Evolutionary conservation across 2,888 invertebrate species (phyloP).

Genomic region (Oithona nana): DNA sequence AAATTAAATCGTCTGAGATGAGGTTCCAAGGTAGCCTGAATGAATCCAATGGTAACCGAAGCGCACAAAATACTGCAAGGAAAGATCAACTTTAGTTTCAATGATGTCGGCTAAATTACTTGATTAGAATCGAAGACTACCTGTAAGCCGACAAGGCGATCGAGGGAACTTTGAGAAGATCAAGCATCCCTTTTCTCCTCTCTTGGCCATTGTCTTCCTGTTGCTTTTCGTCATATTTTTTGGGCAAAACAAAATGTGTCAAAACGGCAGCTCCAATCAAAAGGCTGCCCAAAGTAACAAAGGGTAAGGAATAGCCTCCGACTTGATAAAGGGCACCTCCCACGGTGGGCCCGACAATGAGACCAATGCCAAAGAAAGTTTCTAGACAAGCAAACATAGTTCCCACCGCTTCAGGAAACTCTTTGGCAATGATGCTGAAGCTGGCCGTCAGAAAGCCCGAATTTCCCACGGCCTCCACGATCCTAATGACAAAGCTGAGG

Average conservation of each 20-base stretch:
- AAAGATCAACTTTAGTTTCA: too few relatives aligned
- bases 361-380: conserved; percentile 21
- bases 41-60: conserved; percentile 63
- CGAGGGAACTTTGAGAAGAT: conserved; percentile 49
- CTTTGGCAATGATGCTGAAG: conserved; percentile 67
- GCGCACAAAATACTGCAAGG: conserved; percentile 57
- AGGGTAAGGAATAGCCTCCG: conserved; percentile 50
- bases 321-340: conserved; percentile 59
- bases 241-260: conserved; percentile 49
- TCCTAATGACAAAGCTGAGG: conserved; percentile 41
- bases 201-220: conserved; percentile 11
- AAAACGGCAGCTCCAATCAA: conserved; percentile 53
- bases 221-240: conserved; percentile 17
- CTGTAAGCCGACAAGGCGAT: conserved; percentile 45
- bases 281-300: conserved; percentile 53
- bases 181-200: conserved; percentile 32
- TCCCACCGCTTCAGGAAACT: conserved; percentile 65
- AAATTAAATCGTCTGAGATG: conserved; percentile 42
- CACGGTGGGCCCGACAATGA: conserved; percentile 74
- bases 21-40: conserved; percentile 70
- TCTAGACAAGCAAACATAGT: conserved; percentile 46
- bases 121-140: too few relatives aligned
- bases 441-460: conserved; percentile 68
- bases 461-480: conserved; percentile 64
- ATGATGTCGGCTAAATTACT: too few relatives aligned